Conservation (phyloP, 2,888 invertebrate species). For the Trissolcus brochymenae region DNA sequence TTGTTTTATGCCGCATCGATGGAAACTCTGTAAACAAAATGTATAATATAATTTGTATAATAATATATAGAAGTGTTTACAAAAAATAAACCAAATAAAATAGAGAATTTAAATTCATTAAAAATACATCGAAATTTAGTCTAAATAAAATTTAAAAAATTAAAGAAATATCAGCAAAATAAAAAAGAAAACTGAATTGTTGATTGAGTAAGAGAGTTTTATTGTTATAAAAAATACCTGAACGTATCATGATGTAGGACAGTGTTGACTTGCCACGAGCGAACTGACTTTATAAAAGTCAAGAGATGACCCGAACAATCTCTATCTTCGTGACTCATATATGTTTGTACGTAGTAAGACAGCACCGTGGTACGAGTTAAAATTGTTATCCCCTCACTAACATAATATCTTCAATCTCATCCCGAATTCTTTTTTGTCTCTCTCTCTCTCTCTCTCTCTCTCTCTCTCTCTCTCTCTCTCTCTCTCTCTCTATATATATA, state of each 20-base stretch:
- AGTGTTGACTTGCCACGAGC: conserved; percentile 64
- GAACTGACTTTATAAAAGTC: conserved; percentile 71
- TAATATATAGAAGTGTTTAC: no score
- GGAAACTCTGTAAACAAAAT: conserved; percentile 18
- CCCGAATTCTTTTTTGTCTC: conserved; percentile 59
- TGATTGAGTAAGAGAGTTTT: no score
- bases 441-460: no score
- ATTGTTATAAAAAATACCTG: conserved; percentile 62
- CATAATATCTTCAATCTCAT: conserved; percentile 66
- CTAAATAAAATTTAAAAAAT: neutral
- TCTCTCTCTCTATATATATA: no score
- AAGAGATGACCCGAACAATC: conserved; percentile 72
- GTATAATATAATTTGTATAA: no score
- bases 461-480: no score
- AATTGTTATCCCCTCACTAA: conserved; percentile 66
- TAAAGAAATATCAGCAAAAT: neutral
- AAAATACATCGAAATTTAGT: neutral
- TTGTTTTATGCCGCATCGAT: conserved; percentile 14
- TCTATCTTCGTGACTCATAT: conserved; percentile 69
- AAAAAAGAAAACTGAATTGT: neutral
- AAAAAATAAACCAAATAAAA: conserved; percentile 1
- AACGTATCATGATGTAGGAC: conserved; percentile 67
- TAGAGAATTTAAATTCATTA: no score
- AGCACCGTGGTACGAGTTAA: conserved; percentile 59
- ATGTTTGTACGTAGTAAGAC: conserved; percentile 57